Evolutionary conservation across 2,797 vertebrate genomes (phyloP).

Genomic region (Sebastes flavidus): DNA sequence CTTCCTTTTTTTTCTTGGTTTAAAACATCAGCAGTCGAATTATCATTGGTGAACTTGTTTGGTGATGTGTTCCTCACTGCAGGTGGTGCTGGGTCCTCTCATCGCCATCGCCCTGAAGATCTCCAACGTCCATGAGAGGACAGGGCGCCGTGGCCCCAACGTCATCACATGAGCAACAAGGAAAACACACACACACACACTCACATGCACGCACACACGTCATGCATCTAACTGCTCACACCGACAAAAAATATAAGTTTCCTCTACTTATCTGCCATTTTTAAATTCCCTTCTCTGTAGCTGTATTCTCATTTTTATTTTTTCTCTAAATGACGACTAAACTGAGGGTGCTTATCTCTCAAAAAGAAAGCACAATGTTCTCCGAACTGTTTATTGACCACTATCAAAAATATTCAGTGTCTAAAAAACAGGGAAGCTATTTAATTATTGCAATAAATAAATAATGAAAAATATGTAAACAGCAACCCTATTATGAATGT

Average conservation of each 20-base stretch:
- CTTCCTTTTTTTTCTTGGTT: background rate
- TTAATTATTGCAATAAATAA: slow-evolving; percentile 24
- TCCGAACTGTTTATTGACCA: slow-evolving; percentile 28
- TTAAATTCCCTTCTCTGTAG: background rate
- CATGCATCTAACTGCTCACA: slow-evolving; percentile 30
- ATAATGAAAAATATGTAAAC: slow-evolving; percentile 10
- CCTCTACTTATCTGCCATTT: slow-evolving; percentile 11
- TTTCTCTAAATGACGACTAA: background rate
- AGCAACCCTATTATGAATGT: slow-evolving; percentile 28
- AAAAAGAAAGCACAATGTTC: slow-evolving; percentile 15
- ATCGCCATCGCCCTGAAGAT: slow-evolving; percentile 98
- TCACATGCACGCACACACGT: background rate
- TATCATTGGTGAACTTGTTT: background rate
- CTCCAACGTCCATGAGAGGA: slow-evolving; percentile 96
- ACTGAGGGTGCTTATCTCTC: background rate
- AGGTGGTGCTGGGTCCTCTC: slow-evolving; percentile 97
- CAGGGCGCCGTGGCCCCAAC: slow-evolving; percentile 92
- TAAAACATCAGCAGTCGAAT: background rate
- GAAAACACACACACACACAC: slow-evolving; percentile 60
- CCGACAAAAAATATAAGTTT: slow-evolving; percentile 8
- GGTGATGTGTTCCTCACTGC: slow-evolving; percentile 11
- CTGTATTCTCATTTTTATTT: slow-evolving; percentile 1
- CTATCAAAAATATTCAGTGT: slow-evolving; percentile 4
- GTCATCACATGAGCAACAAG: slow-evolving; percentile 94
- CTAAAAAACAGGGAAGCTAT: slow-evolving; percentile 19